These are phyloP conservation scores for Mallotus villosus DNA, from an alignment of 2,797 vertebrate genomes.

Conservation along the genomic window DNA sequence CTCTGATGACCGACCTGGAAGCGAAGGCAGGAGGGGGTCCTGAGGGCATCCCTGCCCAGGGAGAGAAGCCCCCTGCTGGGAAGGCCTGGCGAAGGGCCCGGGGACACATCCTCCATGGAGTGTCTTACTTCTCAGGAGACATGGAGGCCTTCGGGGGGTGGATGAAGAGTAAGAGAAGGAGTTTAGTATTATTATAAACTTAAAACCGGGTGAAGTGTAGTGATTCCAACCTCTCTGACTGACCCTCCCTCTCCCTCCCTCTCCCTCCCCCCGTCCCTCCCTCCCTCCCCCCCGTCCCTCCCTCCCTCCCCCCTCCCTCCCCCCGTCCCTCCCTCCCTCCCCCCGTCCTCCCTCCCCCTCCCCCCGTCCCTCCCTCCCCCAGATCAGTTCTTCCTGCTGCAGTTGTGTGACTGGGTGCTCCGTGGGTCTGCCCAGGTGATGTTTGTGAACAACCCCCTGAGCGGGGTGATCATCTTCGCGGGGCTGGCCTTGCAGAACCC, in stretches of 20 bases:
- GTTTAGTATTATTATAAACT: too few relatives aligned
- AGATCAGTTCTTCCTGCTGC: constrained; percentile 84
- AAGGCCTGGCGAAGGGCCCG: constrained; percentile 19
- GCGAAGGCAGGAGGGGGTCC: not conserved
- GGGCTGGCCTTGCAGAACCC: constrained; percentile 92
- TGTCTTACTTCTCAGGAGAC: constrained; percentile 85
- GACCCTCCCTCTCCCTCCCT: not conserved
- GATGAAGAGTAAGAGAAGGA: constrained; percentile 84
- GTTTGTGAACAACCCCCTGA: constrained; percentile 95
- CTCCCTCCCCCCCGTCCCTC: not conserved
- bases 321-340: not conserved
- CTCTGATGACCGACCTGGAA: constrained; percentile 69
- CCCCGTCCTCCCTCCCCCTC: not conserved
- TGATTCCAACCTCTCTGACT: too few relatives aligned
- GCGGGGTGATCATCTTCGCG: constrained; percentile 83
- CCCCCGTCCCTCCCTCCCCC: constrained; percentile 30
- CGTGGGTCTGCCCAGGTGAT: constrained; percentile 93
- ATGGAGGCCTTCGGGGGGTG: constrained; percentile 85
- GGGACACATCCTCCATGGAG: constrained; percentile 61
- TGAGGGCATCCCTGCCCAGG: constrained; percentile 25
- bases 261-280: not conserved
- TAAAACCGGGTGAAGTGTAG: too few relatives aligned
- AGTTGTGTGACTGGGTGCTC: constrained; percentile 89
- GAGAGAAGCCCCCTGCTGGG: constrained; percentile 24
- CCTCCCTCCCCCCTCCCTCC: not conserved